phyloP scores from a whole-genome alignment of 2,797 vertebrate genomes.

The Clarias platycephalus region DNA sequence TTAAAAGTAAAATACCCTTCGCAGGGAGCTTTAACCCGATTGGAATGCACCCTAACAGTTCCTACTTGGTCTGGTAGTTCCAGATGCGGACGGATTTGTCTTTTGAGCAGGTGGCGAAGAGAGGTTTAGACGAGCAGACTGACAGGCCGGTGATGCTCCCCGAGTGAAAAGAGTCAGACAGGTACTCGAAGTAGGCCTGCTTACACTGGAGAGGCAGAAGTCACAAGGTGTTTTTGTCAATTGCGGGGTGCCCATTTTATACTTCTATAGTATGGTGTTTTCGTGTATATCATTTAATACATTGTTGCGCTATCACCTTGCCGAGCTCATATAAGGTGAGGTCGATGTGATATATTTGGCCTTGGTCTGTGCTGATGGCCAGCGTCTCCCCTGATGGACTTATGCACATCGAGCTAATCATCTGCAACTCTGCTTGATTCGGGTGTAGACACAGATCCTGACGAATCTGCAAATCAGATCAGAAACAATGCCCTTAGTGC shows the following conservation, averaged over 20 bases:
- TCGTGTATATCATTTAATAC: not conserved
- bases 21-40: no score
- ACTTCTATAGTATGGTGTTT: not conserved
- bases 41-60: not conserved
- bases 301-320: slow-evolving; percentile 58
- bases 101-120: slow-evolving; percentile 13
- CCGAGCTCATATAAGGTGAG: slow-evolving; percentile 74
- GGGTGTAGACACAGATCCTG: slow-evolving; percentile 70
- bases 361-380: slow-evolving; percentile 78
- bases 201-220: slow-evolving; percentile 70
- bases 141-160: slow-evolving; percentile 1
- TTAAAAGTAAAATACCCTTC: no score
- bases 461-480: slow-evolving; percentile 76
- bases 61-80: slow-evolving; percentile 12
- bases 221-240: not conserved
- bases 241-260: not conserved
- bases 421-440: slow-evolving; percentile 63
- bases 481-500: not conserved
- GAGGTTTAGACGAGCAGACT: not conserved
- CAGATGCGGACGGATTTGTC: slow-evolving; percentile 2
- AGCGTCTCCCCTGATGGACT: slow-evolving; percentile 87
- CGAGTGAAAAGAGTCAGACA: slow-evolving; percentile 11
- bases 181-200: slow-evolving; percentile 70
- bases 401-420: slow-evolving; percentile 81
- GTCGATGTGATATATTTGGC: slow-evolving; percentile 83